phyloP scores from a whole-genome alignment of 2,797 vertebrate species.

The Liparis tanakae region DNA sequence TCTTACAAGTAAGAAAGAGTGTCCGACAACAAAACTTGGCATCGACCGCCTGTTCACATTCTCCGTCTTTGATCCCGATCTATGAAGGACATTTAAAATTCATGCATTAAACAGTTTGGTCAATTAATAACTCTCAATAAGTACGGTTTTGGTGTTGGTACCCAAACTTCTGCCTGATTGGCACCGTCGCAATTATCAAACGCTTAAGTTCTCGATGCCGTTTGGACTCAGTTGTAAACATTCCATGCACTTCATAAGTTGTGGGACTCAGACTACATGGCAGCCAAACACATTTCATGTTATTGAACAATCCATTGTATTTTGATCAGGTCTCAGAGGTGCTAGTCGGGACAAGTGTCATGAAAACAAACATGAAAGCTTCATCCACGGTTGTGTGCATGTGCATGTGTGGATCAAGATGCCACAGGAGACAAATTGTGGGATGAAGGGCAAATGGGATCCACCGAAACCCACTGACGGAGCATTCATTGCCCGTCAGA shows the following conservation, averaged over 20 bases:
- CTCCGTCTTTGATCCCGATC: neutral
- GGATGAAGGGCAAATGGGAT: constrained; percentile 53
- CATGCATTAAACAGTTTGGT: no score
- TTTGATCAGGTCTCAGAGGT: constrained; percentile 1
- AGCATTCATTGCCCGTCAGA: constrained; percentile 56
- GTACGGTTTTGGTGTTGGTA: no score
- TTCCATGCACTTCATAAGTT: neutral
- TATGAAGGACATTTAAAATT: neutral
- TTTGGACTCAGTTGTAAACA: neutral
- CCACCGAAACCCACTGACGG: constrained; percentile 43
- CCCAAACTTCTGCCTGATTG: neutral
- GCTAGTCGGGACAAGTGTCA: no score
- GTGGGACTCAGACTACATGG: neutral
- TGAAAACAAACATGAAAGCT: constrained; percentile 34
- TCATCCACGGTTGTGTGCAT: constrained; percentile 31
- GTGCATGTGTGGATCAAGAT: constrained; percentile 48
- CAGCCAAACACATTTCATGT: neutral
- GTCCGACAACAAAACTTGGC: no score
- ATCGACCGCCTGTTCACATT: neutral
- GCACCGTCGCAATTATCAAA: neutral
- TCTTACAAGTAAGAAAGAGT: neutral
- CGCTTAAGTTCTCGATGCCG: neutral
- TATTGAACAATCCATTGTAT: neutral
- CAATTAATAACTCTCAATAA: neutral
- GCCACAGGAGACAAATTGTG: constrained; percentile 56